Conservation (phyloP, 2,113 vertebrate genomes). For the Echinops telfairi region DNA sequence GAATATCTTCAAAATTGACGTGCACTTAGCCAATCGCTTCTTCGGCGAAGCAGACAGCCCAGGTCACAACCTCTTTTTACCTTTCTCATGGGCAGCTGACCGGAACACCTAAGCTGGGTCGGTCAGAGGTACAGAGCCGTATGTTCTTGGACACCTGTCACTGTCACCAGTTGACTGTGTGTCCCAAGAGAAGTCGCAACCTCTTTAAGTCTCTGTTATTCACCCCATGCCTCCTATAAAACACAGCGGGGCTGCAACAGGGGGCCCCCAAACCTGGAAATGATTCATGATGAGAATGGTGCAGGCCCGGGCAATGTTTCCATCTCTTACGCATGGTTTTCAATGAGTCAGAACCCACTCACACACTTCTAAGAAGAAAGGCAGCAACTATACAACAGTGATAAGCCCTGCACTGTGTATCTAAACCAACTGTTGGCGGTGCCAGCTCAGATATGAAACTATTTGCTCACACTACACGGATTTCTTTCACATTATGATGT, state of each 20-base stretch:
- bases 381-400: not conserved
- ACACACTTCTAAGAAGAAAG: no score
- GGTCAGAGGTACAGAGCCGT: not conserved
- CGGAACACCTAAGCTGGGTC: not conserved
- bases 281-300: no score
- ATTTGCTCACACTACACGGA: not conserved
- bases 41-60: not conserved
- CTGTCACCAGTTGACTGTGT: not conserved
- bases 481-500: not conserved
- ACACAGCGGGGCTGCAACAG: no score
- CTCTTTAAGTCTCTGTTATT: not conserved
- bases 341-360: no score
- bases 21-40: not conserved
- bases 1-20: not conserved
- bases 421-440: not conserved
- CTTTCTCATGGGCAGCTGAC: not conserved
- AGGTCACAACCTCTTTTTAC: not conserved
- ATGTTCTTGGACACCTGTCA: not conserved
- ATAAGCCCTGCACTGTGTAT: not conserved
- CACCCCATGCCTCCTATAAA: not conserved
- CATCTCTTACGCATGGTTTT: no score
- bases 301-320: no score
- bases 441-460: conserved; percentile 42
- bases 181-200: not conserved
- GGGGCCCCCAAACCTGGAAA: no score